phyloP scores from a whole-genome alignment of 2,888 invertebrate species.

The Meandrusa payeni region DNA sequence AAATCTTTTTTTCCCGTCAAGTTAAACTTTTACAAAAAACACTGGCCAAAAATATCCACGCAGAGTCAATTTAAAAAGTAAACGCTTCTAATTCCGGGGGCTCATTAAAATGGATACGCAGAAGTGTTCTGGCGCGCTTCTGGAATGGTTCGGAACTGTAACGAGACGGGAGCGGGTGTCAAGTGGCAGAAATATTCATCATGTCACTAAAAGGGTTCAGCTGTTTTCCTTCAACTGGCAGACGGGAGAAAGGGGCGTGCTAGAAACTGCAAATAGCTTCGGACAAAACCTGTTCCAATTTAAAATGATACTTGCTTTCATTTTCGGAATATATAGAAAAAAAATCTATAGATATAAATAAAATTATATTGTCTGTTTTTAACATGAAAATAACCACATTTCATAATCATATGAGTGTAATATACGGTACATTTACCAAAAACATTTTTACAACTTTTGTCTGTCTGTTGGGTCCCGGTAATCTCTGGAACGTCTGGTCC shows the following conservation, averaged over 20 bases:
- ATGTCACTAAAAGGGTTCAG: slow-evolving; percentile 61
- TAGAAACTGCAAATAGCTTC: slow-evolving; percentile 27
- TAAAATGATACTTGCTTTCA: no score
- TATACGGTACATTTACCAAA: no score
- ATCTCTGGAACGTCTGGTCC: no score
- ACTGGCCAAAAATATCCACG: slow-evolving; percentile 27
- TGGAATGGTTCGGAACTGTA: slow-evolving; percentile 35
- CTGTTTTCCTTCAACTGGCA: slow-evolving; percentile 42
- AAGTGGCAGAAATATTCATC: slow-evolving; percentile 65
- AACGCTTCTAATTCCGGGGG: slow-evolving; percentile 49
- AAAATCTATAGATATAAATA: no score
- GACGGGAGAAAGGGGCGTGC: slow-evolving; percentile 32
- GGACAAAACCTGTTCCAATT: slow-evolving; percentile 18
- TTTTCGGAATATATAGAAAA: no score
- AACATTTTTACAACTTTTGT: no score
- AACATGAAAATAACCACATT: no score
- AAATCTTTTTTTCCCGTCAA: no score
- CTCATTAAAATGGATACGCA: slow-evolving; percentile 55
- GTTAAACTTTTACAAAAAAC: slow-evolving; percentile 11
- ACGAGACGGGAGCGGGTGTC: slow-evolving; percentile 48
- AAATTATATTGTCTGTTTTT: no score
- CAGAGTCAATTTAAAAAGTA: slow-evolving; percentile 45
- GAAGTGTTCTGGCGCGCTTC: slow-evolving; percentile 35
- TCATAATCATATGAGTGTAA: no score
- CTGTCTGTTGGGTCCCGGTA: no score